Evolutionary conservation across 1,140 invertebrate genomes (phyloP).

Genomic region (Branchinecta lindahli): DNA sequence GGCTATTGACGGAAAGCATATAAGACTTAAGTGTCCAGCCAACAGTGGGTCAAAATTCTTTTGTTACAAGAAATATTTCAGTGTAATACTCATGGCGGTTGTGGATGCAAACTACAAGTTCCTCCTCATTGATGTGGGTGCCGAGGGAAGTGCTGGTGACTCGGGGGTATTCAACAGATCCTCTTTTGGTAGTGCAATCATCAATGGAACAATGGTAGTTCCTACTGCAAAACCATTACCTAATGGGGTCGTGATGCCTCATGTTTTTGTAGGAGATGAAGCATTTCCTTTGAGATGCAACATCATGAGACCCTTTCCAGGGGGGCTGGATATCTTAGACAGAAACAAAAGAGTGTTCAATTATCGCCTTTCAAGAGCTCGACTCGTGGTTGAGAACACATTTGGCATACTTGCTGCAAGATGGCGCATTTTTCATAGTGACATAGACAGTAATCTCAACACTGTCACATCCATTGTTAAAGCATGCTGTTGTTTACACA

Average conservation of each 20-base stretch:
- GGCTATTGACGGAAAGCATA: slow-evolving; percentile 5
- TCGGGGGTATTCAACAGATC: slow-evolving; percentile 28
- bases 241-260: not conserved
- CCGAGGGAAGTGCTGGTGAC: slow-evolving; percentile 31
- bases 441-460: slow-evolving; percentile 6
- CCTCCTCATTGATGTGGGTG: slow-evolving; percentile 32
- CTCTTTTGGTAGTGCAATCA: slow-evolving; percentile 18
- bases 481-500: slow-evolving; percentile 18
- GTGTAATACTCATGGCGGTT: slow-evolving; percentile 35
- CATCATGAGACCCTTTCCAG: slow-evolving; percentile 12
- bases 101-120: slow-evolving; percentile 35
- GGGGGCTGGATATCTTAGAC: not conserved
- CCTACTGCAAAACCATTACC: no score
- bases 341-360: slow-evolving; percentile 27
- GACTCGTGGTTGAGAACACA: slow-evolving; percentile 26
- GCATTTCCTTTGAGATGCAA: not conserved
- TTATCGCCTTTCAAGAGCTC: slow-evolving; percentile 27
- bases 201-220: not conserved
- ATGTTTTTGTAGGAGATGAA: slow-evolving; percentile 25
- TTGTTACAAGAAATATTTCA: slow-evolving; percentile 37
- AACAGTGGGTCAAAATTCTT: slow-evolving; percentile 32
- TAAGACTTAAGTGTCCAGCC: not conserved
- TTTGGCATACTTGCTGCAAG: slow-evolving; percentile 25
- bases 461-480: slow-evolving; percentile 6
- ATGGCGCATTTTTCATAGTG: slow-evolving; percentile 21